Conservation (phyloP, 2,113 vertebrate genomes). For the Brachyistius frenatus region DNA sequence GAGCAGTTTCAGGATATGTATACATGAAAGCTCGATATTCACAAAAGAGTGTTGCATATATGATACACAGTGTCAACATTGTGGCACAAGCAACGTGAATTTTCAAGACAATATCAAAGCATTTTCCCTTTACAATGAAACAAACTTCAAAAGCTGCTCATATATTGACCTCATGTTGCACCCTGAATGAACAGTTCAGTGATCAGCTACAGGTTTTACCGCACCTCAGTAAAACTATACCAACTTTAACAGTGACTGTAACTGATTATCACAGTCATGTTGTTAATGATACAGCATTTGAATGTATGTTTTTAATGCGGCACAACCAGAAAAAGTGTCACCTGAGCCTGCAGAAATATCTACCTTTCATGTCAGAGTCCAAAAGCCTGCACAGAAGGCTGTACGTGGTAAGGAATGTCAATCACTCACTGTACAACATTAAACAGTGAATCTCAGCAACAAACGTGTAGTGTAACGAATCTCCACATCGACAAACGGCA, state of each 20-base stretch:
- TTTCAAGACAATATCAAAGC: conserved; percentile 3
- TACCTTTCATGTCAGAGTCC: neutral
- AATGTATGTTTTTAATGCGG: conserved; percentile 20
- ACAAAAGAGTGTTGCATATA: conserved; percentile 17
- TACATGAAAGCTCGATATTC: conserved; percentile 34
- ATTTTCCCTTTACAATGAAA: conserved; percentile 21
- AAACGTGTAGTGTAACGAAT: conserved; percentile 61
- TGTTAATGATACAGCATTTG: neutral
- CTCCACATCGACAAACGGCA: conserved; percentile 36
- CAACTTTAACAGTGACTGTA: conserved; percentile 7
- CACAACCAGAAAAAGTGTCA: conserved; percentile 22
- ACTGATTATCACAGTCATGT: neutral
- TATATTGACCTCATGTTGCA: neutral
- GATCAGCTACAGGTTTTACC: neutral
- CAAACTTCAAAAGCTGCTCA: conserved; percentile 33
- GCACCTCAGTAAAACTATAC: neutral
- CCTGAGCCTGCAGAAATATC: conserved; percentile 41
- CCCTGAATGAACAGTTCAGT: neutral
- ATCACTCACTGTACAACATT: conserved; percentile 3
- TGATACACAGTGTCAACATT: conserved; percentile 23
- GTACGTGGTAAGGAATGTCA: conserved; percentile 50
- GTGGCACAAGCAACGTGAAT: conserved; percentile 10
- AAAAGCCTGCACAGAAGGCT: conserved; percentile 39
- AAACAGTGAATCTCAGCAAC: conserved; percentile 16
- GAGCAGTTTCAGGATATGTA: conserved; percentile 14